Conservation (phyloP, 2,888 invertebrate genomes). For the Leptothorax acervorum region DNA sequence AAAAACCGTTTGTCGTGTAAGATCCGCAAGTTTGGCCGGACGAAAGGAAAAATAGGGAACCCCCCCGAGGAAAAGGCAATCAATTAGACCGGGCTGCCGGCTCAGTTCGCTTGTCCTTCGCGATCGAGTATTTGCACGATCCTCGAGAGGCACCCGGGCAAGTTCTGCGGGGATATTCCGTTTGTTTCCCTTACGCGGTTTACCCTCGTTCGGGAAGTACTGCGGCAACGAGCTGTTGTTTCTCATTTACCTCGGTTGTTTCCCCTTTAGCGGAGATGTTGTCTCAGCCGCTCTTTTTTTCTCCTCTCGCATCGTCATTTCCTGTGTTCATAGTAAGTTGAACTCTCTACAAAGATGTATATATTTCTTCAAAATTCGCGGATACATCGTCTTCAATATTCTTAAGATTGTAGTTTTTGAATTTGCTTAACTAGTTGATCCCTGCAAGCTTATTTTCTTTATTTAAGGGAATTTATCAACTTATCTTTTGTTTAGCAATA, state of each 20-base stretch:
- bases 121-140: slow-evolving; percentile 78
- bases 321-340: neutral
- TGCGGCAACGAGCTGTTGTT: slow-evolving; percentile 65
- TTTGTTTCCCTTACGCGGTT: slow-evolving; percentile 73
- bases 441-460: neutral
- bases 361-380: neutral
- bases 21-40: neutral
- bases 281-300: slow-evolving; percentile 68
- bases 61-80: slow-evolving; percentile 75
- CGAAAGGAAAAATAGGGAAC: slow-evolving; percentile 47
- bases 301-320: slow-evolving; percentile 46
- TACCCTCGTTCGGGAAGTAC: slow-evolving; percentile 59
- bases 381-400: neutral
- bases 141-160: slow-evolving; percentile 72
- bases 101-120: slow-evolving; percentile 61
- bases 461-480: neutral
- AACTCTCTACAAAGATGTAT: neutral
- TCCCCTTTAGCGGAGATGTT: slow-evolving; percentile 75
- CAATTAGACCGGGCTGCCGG: slow-evolving; percentile 76
- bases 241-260: slow-evolving; percentile 75
- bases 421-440: neutral
- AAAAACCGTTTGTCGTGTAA: neutral
- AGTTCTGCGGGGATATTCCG: slow-evolving; percentile 69
- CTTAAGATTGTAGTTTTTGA: neutral
- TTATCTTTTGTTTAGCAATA: neutral